Base-by-base conservation (phyloP, 2,888 invertebrate genomes). In the Phyto melanocephala region DNA sequence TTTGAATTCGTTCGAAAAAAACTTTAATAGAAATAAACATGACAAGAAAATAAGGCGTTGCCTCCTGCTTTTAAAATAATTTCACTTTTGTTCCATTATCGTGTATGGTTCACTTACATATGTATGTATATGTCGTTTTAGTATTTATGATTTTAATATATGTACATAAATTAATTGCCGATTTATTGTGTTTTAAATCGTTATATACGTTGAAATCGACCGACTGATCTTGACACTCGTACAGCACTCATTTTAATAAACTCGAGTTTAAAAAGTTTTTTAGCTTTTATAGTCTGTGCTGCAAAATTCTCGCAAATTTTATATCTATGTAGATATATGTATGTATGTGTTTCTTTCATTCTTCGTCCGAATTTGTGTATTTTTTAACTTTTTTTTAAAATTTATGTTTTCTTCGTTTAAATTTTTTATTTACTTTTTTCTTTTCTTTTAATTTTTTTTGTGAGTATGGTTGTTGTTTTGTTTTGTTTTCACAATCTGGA, bases 221-320 rank as follows among this genome's bases (percentile, higher is more conserved):
- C 78, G 81, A 65, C 79, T 87, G 89, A 90, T 89, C 90, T 90
- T 87, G 86, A 88, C 90, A 88, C 90, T 90, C 89, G 88, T 88
- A 89, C 90, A 89, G 89, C 89, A 90, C 88, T 89, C 88, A 90
- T 88, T 91, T 91, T 90, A 91, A 91, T 91, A 91, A 91, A 90
- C 90, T 89, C 90, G 90, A 90, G 88, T 90, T 88, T 87, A 87
- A 89, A 89, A 88, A 87, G 88, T 89, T 89, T 89, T 91, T 89
- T 88, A 87, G 91, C 91, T 91, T 91, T 90, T 91, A 91, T 91
- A 91, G 88, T 87, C 88, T 87, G 84, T 65, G 68, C 67, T 85
- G 84, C 86, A 87, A 84, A 85, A 84, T 87, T 87, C 89, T 89
- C 88, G 88, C 85, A 84, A 84, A 85, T 81, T 65, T n/a, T n/a